Evolutionary conservation across 2,113 vertebrate species (phyloP).

Genomic region (Isichthys henryi): DNA sequence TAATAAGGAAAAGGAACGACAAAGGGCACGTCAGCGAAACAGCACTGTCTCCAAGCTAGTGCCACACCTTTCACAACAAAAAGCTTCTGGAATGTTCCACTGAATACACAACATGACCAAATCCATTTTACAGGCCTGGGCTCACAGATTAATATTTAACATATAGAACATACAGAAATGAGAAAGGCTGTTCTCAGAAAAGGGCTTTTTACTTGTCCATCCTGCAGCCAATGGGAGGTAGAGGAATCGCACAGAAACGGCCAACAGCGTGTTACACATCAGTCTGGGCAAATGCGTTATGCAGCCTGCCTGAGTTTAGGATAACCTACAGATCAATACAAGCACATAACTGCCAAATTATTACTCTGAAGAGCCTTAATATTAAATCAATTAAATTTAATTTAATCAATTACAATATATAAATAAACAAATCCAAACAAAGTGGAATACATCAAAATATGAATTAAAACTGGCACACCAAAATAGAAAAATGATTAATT

Average conservation of each 20-base stretch:
- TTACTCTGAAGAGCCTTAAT: not conserved
- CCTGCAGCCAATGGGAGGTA: not conserved
- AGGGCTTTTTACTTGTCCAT: not conserved
- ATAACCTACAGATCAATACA: not conserved
- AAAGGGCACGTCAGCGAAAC: not conserved
- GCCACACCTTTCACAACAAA: not conserved
- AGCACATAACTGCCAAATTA: not conserved
- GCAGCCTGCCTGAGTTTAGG: not conserved
- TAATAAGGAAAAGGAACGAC: not conserved
- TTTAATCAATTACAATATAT: not conserved
- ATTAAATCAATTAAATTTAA: not conserved
- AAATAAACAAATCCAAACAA: constrained; percentile 4
- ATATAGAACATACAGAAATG: not conserved
- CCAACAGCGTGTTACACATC: not conserved
- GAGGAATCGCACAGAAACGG: not conserved
- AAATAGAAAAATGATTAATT: not conserved
- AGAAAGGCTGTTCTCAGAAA: not conserved
- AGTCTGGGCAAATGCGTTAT: not conserved
- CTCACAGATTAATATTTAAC: not conserved
- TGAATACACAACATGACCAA: not conserved
- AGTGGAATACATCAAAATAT: not conserved
- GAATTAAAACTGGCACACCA: not conserved
- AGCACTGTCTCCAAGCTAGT: not conserved
- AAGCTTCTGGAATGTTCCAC: not conserved
- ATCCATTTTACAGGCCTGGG: not conserved